Base-by-base conservation (phyloP, 2,797 vertebrate species). In the Darevskia mixta region DNA sequence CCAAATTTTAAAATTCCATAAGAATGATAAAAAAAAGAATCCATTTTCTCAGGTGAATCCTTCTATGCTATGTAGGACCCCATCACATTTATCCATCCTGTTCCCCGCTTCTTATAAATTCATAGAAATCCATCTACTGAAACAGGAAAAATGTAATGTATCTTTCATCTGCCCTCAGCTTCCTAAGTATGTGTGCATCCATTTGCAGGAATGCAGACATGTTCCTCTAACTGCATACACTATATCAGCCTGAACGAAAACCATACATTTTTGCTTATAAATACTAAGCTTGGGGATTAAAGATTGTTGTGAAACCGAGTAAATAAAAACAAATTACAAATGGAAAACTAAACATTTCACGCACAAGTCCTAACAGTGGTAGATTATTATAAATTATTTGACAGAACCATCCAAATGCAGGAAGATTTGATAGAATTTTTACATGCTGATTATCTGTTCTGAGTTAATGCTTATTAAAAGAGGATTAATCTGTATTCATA, bases 401-500 rank as follows among this genome's bases (percentile, higher is more conserved):
- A 94, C 93, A 95, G 90, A 95, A 92, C 90, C 89, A 91, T 95
- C 92, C 91, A 93, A 95, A 96, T 91, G 93, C 95, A 96, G 95
- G 94, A 96, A 97, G 96, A 97, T 97, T 98, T 98, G 97, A 97
- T 98, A 96, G 97, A 97, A 97, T 97, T 98, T 98, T 97, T 97
- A 96, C 96, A 96, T 27, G 92, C 95, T 97, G 98, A 98, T 98
- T 97, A 97, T 97, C 95, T 96, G 93, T 95, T 90, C 91, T 93
- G 90, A 96, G 95, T 96, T 97, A 98, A 97, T 97, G 94, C 97
- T 98, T 98, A 98, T 98, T 98, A 98, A 98, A 96, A 97, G 94
- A 95, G 97, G 97, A 98, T 98, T 98, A 98, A 98, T 98, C 97
- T 97, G 95, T 95, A 97, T 98, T 98, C 97, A 93, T 97, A 97